Conservation (phyloP, 1,140 invertebrate species). For the Aphidius gifuensis region DNA sequence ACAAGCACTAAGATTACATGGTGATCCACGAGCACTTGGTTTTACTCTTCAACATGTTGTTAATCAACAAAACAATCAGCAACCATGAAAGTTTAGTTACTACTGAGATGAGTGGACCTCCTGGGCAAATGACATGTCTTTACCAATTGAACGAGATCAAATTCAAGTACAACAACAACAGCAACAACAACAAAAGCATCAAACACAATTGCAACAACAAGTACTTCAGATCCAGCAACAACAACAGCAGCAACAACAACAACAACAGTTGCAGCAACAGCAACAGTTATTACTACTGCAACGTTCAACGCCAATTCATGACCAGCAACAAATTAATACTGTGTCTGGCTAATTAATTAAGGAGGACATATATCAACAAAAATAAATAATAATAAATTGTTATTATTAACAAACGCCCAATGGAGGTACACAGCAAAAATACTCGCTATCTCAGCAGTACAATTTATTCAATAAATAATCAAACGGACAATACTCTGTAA, state of each 20-base stretch:
- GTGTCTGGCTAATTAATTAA: slow-evolving; percentile 11
- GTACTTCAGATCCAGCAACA: slow-evolving; percentile 36
- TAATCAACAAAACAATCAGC: slow-evolving; percentile 58
- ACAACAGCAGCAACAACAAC: slow-evolving; percentile 30
- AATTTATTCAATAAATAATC: neutral
- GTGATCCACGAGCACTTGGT: slow-evolving; percentile 63
- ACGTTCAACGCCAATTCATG: slow-evolving; percentile 39
- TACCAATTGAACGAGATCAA: slow-evolving; percentile 26
- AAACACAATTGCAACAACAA: slow-evolving; percentile 32
- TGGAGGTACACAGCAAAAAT: slow-evolving; percentile 47
- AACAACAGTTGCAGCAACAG: slow-evolving; percentile 29
- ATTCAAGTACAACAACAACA: slow-evolving; percentile 28
- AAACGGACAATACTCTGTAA: slow-evolving; percentile 15
- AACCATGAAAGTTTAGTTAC: slow-evolving; percentile 65
- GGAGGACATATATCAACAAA: neutral
- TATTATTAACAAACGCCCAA: slow-evolving; percentile 36
- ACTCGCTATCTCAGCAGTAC: slow-evolving; percentile 53
- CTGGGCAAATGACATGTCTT: slow-evolving; percentile 41
- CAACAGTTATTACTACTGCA: slow-evolving; percentile 29
- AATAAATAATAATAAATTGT: neutral
- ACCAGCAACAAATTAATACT: slow-evolving; percentile 33
- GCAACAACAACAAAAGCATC: slow-evolving; percentile 35
- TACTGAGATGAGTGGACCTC: slow-evolving; percentile 60
- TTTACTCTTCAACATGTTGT: slow-evolving; percentile 63
- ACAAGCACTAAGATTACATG: slow-evolving; percentile 75